Conservation (phyloP, 1,140 invertebrate species). For the Melitaea cinxia region DNA sequence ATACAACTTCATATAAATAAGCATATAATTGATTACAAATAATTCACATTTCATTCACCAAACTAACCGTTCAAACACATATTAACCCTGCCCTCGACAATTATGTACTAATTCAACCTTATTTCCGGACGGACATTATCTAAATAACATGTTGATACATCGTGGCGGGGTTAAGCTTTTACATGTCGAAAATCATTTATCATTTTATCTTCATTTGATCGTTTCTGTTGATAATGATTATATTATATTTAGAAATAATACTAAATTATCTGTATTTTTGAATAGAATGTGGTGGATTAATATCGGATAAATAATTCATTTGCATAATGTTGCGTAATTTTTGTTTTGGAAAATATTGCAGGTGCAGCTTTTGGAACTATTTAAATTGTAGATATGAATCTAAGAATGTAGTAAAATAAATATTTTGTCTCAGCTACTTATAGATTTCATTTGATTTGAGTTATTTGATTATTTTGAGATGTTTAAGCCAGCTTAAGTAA, state of each 20-base stretch:
- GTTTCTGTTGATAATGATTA: constrained; percentile 14
- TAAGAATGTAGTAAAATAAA: too few relatives aligned
- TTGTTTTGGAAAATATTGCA: too few relatives aligned
- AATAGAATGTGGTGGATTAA: too few relatives aligned
- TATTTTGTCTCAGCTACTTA: too few relatives aligned
- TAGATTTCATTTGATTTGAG: too few relatives aligned
- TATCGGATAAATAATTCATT: too few relatives aligned
- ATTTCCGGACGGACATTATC: constrained; percentile 47
- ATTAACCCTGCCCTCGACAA: constrained; percentile 41
- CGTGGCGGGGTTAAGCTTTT: constrained; percentile 40
- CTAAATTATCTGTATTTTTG: too few relatives aligned
- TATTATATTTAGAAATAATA: not conserved
- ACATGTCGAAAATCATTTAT: constrained; percentile 23
- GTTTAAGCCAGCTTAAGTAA: too few relatives aligned
- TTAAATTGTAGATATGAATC: too few relatives aligned
- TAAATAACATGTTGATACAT: constrained; percentile 58
- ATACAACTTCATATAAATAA: not conserved
- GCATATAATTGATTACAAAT: constrained; percentile 7
- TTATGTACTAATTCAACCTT: constrained; percentile 37
- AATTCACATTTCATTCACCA: constrained; percentile 8
- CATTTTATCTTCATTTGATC: constrained; percentile 51
- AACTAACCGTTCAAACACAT: constrained; percentile 36
- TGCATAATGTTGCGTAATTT: too few relatives aligned
- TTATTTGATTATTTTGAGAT: too few relatives aligned
- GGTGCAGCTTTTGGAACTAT: too few relatives aligned